Evolutionary conservation across 2,888 invertebrate species (phyloP).

Genomic region (Sphinx pinastri): DNA sequence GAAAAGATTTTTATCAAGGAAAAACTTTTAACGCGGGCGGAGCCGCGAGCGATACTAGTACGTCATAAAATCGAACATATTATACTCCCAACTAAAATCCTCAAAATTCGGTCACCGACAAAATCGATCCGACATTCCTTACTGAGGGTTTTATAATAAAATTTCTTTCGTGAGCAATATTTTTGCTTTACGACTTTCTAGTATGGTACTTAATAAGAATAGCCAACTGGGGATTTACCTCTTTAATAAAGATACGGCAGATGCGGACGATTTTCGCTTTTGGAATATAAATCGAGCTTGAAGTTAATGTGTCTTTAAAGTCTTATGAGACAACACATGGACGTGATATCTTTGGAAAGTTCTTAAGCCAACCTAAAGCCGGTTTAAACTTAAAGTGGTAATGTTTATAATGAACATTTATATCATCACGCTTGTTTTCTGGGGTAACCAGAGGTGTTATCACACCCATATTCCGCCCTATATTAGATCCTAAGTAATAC

Average conservation of each 20-base stretch:
- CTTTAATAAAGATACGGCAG: not conserved
- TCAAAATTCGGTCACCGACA: not conserved
- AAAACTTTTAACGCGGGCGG: no score
- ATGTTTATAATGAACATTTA: no score
- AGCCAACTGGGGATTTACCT: constrained; percentile 8
- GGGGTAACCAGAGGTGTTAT: no score
- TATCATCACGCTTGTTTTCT: no score
- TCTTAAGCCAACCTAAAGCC: no score
- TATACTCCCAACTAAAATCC: no score
- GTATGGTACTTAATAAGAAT: constrained; percentile 7
- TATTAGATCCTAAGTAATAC: no score
- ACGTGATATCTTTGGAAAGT: not conserved
- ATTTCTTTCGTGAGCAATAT: not conserved
- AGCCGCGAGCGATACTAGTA: no score
- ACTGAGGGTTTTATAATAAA: not conserved
- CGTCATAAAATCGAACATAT: no score
- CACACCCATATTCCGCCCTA: no score
- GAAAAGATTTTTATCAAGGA: no score
- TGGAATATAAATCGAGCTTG: not conserved
- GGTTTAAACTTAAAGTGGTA: no score
- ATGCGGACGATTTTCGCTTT: not conserved
- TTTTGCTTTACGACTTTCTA: constrained; percentile 12
- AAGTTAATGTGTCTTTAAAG: not conserved
- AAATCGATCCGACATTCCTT: not conserved
- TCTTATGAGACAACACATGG: not conserved